Percentiles rank a stretch among this genome's conserved stretches.
Evolutionary conservation across 35 echinoderm and acorn worm species (phyloP).

Genomic region (Apostichopus parvimensis): DNA sequence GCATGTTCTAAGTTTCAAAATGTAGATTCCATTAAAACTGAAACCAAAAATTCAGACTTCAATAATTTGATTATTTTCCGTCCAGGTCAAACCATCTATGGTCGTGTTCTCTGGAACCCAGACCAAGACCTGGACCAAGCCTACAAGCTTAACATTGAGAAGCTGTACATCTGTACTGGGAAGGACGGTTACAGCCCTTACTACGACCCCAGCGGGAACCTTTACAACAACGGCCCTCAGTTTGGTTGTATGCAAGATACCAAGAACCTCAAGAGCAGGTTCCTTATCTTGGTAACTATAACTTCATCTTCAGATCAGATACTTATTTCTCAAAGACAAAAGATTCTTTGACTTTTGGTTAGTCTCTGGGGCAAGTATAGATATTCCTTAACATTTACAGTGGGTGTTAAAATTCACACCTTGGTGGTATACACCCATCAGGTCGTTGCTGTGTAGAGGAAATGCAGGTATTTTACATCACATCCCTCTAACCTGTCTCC

Average conservation of each 20-base stretch:
- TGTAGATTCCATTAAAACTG: neutral
- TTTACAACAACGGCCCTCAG: slow-evolving; percentile 91
- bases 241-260: slow-evolving; percentile 96
- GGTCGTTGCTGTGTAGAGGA: no score
- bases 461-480: no score
- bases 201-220: slow-evolving; percentile 82
- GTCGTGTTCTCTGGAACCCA: slow-evolving; percentile 93
- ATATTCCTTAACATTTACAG: no score
- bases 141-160: slow-evolving; percentile 91
- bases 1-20: no score
- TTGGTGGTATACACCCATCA: no score
- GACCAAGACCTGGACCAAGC: slow-evolving; percentile 89
- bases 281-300: slow-evolving; percentile 84
- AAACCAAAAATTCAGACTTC: neutral
- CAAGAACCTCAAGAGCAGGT: slow-evolving; percentile 75
- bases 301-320: neutral
- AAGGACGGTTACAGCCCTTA: slow-evolving; percentile 83
- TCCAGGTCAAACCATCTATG: slow-evolving; percentile 95
- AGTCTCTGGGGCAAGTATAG: no score
- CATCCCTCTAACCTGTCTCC: no score
- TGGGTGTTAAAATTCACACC: no score
- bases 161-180: slow-evolving; percentile 93
- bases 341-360: no score
- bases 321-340: no score
- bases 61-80: neutral